Conservation (phyloP, 2,113 vertebrate genomes). For the Malurus cyaneus region DNA sequence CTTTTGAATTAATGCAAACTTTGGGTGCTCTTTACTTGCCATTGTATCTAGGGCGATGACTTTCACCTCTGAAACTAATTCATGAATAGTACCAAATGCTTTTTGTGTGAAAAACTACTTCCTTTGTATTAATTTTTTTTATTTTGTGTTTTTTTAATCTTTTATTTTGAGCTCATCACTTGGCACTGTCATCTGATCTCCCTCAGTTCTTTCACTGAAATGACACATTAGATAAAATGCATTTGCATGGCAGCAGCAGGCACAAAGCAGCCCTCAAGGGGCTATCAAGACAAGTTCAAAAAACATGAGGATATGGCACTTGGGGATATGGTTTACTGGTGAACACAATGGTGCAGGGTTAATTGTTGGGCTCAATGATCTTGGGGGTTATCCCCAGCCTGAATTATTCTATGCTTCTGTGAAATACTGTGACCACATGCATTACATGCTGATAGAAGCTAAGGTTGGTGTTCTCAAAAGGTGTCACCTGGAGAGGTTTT, state of each 20-base stretch:
- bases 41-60: not conserved
- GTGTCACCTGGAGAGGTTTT: not conserved
- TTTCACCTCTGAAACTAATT: not conserved
- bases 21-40: not conserved
- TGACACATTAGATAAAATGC: not conserved
- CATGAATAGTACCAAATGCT: not conserved
- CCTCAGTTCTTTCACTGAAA: not conserved
- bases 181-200: not conserved
- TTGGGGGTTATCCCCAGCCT: not conserved
- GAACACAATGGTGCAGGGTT: not conserved
- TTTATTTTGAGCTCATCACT: not conserved
- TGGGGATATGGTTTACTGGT: not conserved
- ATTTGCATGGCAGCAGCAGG: not conserved
- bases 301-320: not conserved
- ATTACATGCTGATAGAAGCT: not conserved
- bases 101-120: not conserved
- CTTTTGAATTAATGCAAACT: not conserved
- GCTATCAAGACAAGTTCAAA: not conserved
- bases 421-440: fast-evolving
- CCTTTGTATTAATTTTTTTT: not conserved
- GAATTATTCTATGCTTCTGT: not conserved
- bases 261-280: not conserved
- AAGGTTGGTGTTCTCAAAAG: not conserved
- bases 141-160: not conserved
- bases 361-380: not conserved